Base-by-base conservation (phyloP, 2,113 vertebrate genomes). In the Eublepharis macularius region DNA sequence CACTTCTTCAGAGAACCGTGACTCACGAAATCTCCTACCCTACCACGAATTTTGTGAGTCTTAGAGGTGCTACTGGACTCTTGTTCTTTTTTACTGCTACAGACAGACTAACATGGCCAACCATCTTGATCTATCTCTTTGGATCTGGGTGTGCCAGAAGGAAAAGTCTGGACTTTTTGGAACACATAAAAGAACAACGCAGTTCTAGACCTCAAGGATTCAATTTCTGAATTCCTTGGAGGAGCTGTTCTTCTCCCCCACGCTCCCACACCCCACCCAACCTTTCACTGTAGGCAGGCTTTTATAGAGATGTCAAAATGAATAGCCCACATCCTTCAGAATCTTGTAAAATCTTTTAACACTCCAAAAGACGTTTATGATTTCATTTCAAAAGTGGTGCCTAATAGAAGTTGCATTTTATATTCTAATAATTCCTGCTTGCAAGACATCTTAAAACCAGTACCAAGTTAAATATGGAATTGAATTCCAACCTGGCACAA, bases 401-500 rank as follows among this genome's bases (percentile, higher is more conserved):
- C 92, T 90, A 90, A 90, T 93, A 92, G 80, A 83, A 43, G 92
- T 92, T 90, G 92, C 86, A 32, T 89, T 94, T 93, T 92, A 90
- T 87, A 88, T 82, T 73, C 82, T 26, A 90, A 86, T 78, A 90
- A 89, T 83, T 79, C 60, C 73, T 83, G 17, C 87, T 88, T 83
- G 69, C 80, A 43, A 63, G 72, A 14, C 73, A 80, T 91, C 85
- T 93, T 86, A 88, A 87, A 91, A 91, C 78, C 69, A 78, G 84
- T 54, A 32, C 91, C 78, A 9, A 65, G 60, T n/a, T 45, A 32
- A 43, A 80, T 16, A 65, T 16, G 3, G 57, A 12, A 16, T 63
- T 63, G 12, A 10, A 45, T 80, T 45, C 60, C 12, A 63, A 13
- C 21, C 36, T 63, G 36, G 13, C 51, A 69, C 2, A 6, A 43